Evolutionary conservation across 2,113 vertebrate genomes (phyloP), one percentile per base, ranked within the genome.

Genomic region (Vimba vimba): DNA sequence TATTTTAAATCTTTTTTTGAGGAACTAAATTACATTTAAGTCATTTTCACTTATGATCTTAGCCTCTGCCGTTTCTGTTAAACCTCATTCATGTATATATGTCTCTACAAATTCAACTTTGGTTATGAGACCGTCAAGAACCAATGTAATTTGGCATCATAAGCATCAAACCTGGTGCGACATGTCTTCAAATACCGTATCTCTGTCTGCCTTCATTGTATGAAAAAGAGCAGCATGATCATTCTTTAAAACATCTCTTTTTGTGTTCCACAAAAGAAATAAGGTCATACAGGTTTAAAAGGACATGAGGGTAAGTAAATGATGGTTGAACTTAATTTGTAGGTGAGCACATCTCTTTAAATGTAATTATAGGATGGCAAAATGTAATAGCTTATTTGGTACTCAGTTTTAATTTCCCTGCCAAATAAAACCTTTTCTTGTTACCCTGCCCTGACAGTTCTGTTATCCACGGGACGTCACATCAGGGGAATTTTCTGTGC

Each of bases 391-490:
- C 25, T 47, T 39, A 47, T 66, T 64, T 66, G 21, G 17, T 23
- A 23, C 15, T 30, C 9, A 21, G 47, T 76, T 76, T 76, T 0
- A 52, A 52, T 74, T 43, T 13, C 73, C 21, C n/a, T 15, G 6
- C 43, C 47, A 52, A 55, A 77, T 30, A 50, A 57, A 19, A 50
- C 60, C 4, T 66, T 82, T 82, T 47, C 80, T 82, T 36, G n/a
- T 69, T 69, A 52, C 25, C 23, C 23, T 7, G 45, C 5, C 15
- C 60, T 81, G 50, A 21, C 73, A 43, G 86, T 60, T 27, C 6
- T 79, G 50, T 76, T 62, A 79, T 21, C 47, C n/a, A 0, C 27
- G 1, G 57, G 45, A 27, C 3, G 13, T 27, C 52, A 57, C 77
- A 79, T 55, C 84, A 79, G 8, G 62, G 79, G 60, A 21, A 69